Conservation (phyloP, 2,113 vertebrate species). For the Malurus melanocephalus region DNA sequence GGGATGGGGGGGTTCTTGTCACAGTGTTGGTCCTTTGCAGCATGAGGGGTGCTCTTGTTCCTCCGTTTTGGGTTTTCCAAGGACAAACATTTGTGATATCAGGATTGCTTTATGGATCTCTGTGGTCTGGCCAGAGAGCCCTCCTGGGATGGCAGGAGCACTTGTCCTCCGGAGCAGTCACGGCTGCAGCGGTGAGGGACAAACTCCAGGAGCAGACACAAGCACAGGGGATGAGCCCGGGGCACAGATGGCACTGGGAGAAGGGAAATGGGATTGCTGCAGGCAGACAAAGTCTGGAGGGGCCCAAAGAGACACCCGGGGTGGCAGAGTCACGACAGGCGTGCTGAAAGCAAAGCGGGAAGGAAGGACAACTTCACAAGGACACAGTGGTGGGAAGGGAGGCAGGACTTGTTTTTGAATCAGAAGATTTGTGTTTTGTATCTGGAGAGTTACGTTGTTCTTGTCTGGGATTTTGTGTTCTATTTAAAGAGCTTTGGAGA, state of each 20-base stretch:
- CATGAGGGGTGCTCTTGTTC: rapidly evolving
- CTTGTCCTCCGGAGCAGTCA: rapidly evolving
- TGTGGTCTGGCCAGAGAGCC: not conserved
- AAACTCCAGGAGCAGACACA: not conserved
- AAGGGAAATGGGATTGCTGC: not conserved
- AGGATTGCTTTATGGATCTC: not conserved
- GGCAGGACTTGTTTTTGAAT: not conserved
- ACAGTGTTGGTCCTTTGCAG: not conserved
- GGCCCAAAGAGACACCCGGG: rapidly evolving
- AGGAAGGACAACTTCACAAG: not conserved
- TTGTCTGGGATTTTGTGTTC: not conserved
- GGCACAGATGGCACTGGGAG: not conserved
- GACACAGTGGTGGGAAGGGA: not conserved
- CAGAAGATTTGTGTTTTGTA: not conserved
- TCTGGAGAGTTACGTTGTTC: not conserved
- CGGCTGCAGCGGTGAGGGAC: not conserved
- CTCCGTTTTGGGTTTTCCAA: not conserved
- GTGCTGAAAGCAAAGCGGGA: not conserved
- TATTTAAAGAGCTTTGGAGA: not conserved
- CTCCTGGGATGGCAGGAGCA: rapidly evolving
- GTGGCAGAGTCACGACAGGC: rapidly evolving
- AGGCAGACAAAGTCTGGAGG: not conserved
- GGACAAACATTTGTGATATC: not conserved
- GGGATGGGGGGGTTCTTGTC: not conserved
- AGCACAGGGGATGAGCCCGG: rapidly evolving